Percentiles rank a stretch among this genome's conserved stretches.
Evolutionary conservation across 2,113 vertebrate genomes (phyloP).

Genomic region (Sylvia atricapilla): DNA sequence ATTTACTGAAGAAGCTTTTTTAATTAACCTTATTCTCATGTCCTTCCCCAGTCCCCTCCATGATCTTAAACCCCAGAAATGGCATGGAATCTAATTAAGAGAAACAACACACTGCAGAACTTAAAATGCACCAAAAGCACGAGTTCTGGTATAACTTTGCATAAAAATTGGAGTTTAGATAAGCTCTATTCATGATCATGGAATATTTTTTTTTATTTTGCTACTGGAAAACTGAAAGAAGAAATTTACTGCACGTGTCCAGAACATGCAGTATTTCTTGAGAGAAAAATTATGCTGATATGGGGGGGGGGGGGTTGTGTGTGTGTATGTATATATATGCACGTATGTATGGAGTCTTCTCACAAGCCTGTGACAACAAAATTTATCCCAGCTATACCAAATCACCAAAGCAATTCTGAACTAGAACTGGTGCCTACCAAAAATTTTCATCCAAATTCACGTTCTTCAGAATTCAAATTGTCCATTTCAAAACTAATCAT

Average conservation of each 20-base stretch:
- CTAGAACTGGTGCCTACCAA: neutral
- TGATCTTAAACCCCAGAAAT: neutral
- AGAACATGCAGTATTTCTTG: neutral
- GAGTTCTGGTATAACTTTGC: neutral
- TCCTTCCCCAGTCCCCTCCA: neutral
- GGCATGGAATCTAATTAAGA: neutral
- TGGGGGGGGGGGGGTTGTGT: too few species aligned
- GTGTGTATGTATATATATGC: accelerated
- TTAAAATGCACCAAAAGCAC: neutral
- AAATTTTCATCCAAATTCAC: neutral
- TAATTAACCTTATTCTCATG: neutral
- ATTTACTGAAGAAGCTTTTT: neutral
- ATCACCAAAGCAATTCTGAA: neutral
- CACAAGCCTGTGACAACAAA: neutral
- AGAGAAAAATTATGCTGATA: neutral
- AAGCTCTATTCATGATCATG: neutral
- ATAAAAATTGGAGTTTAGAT: neutral
- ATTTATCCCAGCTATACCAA: neutral
- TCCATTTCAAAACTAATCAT: accelerated
- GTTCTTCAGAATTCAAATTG: neutral
- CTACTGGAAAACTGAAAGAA: neutral
- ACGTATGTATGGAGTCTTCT: neutral
- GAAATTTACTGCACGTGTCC: neutral
- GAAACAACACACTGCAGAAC: neutral
- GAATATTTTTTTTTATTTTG: neutral